Base-by-base conservation (phyloP, 1,140 invertebrate species). In the Amphibalanus amphitrite region DNA sequence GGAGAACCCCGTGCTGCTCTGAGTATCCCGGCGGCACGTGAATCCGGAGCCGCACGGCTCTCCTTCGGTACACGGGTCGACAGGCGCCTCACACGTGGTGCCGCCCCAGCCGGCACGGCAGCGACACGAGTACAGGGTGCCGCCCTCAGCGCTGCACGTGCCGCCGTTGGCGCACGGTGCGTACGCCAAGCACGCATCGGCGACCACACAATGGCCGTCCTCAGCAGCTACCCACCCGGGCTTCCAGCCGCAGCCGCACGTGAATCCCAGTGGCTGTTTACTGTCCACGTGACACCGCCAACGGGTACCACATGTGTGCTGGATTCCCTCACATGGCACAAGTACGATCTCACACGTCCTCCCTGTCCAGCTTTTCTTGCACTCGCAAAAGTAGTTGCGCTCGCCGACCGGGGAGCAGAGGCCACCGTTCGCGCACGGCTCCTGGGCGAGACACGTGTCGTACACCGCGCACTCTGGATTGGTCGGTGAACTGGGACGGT, bases 141-240 rank as follows among this genome's bases (percentile, higher is more conserved):
- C 65, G 28, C 26, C 28, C 17, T 28, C 26, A 1, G 20, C 26
- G 28, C 65, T 28, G 74, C 75, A 81, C 28, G 72, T 75, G 72
- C 76, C 73, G 59, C 76, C 69, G 69, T 74, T 75, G 20, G 72
- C 69, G 25, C 95, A 97, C 0, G 90, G 87, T 75, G 89, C 87
- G 65, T 28, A 28, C 15, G 65, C 65, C 65, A 67, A 17, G 17
- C 65, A 67, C 28, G 65, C 23, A 17, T 67, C 65, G 17, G 26
- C 28, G 17, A 67, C 65, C n/a, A 26, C 26, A 28, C 65, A 67
- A 8, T 67, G n/a, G 3, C 65, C 65, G n/a, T 67, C 28, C 28
- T 59, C 47, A 8, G 17, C 47, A 8, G 47, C 47, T 20, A 59
- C 17, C 47, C 47, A 67, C n/a, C 65, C 65, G 1, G 65, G 65